phyloP scores from a whole-genome alignment of 2,113 vertebrate genomes.

The Amblyopsis rosae region DNA sequence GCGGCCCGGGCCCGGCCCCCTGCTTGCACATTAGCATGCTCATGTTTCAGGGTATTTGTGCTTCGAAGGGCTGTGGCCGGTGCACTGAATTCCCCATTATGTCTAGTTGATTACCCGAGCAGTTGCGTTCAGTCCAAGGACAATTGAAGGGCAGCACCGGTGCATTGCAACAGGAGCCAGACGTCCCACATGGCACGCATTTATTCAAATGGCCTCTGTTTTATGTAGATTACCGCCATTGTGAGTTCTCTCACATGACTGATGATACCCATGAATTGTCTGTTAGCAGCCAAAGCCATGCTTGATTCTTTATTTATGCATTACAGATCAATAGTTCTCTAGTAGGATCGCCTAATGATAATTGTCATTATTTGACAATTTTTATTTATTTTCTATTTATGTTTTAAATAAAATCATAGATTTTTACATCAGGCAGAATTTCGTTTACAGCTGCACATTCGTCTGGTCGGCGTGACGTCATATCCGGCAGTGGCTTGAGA shows the following conservation, averaged over 20 bases:
- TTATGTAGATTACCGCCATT: constrained; percentile 32
- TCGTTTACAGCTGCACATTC: too few species aligned
- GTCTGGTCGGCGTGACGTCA: too few species aligned
- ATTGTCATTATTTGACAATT: too few species aligned
- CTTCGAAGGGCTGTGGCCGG: constrained; percentile 60
- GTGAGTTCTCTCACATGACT: constrained; percentile 10
- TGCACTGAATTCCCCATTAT: constrained; percentile 65
- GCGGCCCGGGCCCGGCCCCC: constrained; percentile 33
- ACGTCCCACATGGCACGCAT: constrained; percentile 41
- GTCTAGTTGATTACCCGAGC: constrained; percentile 65
- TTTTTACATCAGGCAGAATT: too few species aligned
- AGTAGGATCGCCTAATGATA: too few species aligned
- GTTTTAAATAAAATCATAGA: too few species aligned
- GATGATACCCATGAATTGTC: background rate
- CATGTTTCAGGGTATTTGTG: constrained; percentile 65
- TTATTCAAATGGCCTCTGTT: constrained; percentile 37
- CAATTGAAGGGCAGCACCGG: constrained; percentile 66
- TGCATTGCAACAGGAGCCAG: constrained; percentile 38
- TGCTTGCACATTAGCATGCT: constrained; percentile 51
- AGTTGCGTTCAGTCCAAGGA: constrained; percentile 68
- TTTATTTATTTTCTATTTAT: too few species aligned
- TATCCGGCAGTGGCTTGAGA: too few species aligned
- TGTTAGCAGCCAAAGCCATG: background rate
- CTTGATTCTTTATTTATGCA: background rate
- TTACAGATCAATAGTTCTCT: too few species aligned